A percentile compares a stretch with the other conserved stretches of the same genome.
Evolutionary conservation across 2,888 invertebrate genomes (phyloP).

Genomic region (Alcis repandata): DNA sequence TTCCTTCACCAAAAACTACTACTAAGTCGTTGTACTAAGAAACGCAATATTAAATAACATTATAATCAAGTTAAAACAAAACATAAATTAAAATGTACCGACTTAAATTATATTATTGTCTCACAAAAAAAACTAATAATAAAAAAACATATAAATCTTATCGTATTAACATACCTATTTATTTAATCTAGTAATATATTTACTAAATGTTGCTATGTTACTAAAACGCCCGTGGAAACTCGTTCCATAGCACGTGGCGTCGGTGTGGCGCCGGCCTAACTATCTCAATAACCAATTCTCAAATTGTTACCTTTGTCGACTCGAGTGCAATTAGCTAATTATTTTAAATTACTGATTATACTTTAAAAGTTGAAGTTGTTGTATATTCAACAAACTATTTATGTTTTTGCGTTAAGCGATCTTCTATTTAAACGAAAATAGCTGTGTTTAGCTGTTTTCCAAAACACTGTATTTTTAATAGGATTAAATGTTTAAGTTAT

Average conservation of each 20-base stretch:
- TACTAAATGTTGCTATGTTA: too few relatives aligned
- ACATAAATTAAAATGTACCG: too few relatives aligned
- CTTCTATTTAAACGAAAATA: slow-evolving; percentile 1
- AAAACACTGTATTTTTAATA: not conserved
- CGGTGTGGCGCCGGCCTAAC: not conserved
- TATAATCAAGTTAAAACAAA: too few relatives aligned
- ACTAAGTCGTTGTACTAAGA: too few relatives aligned
- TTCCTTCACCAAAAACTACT: too few relatives aligned
- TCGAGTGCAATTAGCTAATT: not conserved
- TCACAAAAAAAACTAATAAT: too few relatives aligned
- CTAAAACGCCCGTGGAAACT: too few relatives aligned
- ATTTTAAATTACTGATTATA: not conserved
- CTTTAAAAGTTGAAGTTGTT: not conserved
- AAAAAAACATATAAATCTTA: too few relatives aligned
- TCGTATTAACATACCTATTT: too few relatives aligned
- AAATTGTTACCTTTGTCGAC: not conserved
- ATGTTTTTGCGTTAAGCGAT: slow-evolving; percentile 1
- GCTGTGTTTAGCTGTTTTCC: not conserved
- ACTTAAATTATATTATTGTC: too few relatives aligned
- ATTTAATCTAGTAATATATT: too few relatives aligned
- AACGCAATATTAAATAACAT: too few relatives aligned
- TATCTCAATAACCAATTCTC: not conserved
- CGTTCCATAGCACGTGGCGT: not conserved
- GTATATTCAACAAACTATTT: not conserved
- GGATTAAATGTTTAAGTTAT: not conserved